phyloP scores from a whole-genome alignment of 2,797 vertebrate genomes.

The Argyrosomus regius region DNA sequence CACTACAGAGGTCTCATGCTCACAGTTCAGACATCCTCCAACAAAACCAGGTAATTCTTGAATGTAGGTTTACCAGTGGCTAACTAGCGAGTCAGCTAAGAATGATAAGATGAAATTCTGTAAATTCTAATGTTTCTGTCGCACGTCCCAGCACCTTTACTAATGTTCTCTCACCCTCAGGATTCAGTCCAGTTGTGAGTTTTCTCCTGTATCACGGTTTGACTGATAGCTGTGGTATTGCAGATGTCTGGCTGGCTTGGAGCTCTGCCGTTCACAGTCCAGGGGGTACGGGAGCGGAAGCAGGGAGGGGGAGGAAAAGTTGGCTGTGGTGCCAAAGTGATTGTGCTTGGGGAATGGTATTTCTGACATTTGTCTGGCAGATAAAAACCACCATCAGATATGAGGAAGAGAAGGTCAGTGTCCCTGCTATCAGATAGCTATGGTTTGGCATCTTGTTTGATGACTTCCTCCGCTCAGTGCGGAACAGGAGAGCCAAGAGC shows the following conservation, averaged over 20 bases:
- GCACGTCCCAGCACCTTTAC: constrained; percentile 19
- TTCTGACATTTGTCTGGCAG: constrained; percentile 85
- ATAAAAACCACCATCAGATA: constrained; percentile 85
- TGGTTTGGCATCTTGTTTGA: constrained; percentile 75
- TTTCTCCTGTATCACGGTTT: constrained; percentile 48
- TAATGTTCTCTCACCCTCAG: constrained; percentile 27
- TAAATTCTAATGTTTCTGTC: constrained; percentile 47
- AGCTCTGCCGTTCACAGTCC: constrained; percentile 53
- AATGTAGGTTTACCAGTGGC: not conserved
- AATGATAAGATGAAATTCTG: too few species aligned
- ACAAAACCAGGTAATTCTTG: not conserved
- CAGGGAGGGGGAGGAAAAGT: constrained; percentile 18
- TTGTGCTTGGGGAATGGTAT: constrained; percentile 80
- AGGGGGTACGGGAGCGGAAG: constrained; percentile 4
- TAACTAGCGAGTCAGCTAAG: not conserved
- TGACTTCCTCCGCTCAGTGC: constrained; percentile 60
- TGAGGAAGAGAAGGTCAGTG: constrained; percentile 83
- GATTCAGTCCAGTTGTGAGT: constrained; percentile 47
- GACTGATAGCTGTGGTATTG: constrained; percentile 78
- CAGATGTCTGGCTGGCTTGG: constrained; percentile 64
- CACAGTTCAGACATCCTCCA: not conserved
- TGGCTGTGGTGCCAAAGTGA: constrained; percentile 73
- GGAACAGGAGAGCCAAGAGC: constrained; percentile 50
- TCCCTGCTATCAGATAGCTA: constrained; percentile 72
- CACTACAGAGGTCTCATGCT: not conserved